Evolutionary conservation across 2,888 invertebrate genomes (phyloP), one percentile per base, ranked within the genome.

Genomic region (Alsophila aescularia): DNA sequence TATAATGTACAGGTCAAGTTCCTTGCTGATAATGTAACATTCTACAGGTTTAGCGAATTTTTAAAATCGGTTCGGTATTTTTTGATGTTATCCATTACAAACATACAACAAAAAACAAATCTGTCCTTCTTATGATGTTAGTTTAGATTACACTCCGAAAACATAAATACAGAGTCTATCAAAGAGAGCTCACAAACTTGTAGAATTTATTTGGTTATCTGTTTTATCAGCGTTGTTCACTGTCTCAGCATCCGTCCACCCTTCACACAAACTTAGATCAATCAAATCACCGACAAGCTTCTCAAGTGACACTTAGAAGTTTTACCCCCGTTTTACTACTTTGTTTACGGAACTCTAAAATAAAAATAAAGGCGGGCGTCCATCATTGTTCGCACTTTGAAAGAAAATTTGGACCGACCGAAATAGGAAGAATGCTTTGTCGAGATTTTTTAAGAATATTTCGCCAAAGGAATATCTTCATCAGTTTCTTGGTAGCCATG

Each of bases 311-410:
- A 60, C 64, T 64, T 60, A 54, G 43, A 60, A 64, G 58, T 62
- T 64, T 53, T 50, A 55, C 53, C 36, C 49, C 9, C 29, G 37
- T 54, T 64, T 64, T 62, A 64, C 60, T 47, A 39, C 43, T 47
- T 54, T 64, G 60, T 58, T 60, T 58, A 62, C 62, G 62, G 62
- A 62, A 60, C 57, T 31, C 62, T 60, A 57, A 64, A 57, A 60
- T 57, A 60, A 59, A 55, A 55, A 62, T 51, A 48, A 49, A 52
- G 58, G 15, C 39, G 35, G n/a, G 27, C 50, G 45, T 52, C 42
- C 47, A 43, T 48, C 47, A 58, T 60, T 62, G 60, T 62, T 56
- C 48, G 41, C 49, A 52, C 62, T 64, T 54, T 49, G 54, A 52
- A 60, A 54, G 59, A 62, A 56, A 62, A 53, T 55, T 61, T 53